A percentile compares a stretch with the other conserved stretches of the same genome.
Evolutionary conservation across 2,113 vertebrate species (phyloP).

Genomic region (Charadrius vociferus): DNA sequence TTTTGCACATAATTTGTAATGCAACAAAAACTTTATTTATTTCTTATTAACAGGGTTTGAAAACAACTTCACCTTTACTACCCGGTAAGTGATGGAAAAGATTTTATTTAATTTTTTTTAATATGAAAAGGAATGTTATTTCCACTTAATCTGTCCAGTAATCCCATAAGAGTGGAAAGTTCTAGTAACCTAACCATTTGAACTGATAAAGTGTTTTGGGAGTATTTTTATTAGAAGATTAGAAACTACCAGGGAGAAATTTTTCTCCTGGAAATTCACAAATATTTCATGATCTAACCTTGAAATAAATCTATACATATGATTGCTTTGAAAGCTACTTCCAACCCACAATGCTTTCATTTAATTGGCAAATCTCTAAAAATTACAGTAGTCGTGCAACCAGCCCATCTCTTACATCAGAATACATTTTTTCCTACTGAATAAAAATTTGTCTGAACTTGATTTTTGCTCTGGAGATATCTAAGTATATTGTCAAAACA

Average conservation of each 20-base stretch:
- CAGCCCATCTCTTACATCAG: background rate
- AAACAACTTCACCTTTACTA: slow-evolving; percentile 65
- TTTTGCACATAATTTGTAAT: background rate
- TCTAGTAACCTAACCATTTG: background rate
- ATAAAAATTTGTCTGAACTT: background rate
- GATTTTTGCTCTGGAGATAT: background rate
- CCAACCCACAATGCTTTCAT: background rate
- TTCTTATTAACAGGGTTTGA: slow-evolving; percentile 67
- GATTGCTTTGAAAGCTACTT: background rate
- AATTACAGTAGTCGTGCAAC: background rate
- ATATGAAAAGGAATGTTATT: background rate
- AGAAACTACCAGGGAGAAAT: background rate
- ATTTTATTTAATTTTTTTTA: background rate
- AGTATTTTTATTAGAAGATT: background rate
- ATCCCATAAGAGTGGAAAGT: background rate
- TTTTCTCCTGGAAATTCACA: background rate
- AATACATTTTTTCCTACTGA: background rate
- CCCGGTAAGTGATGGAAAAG: slow-evolving; percentile 69
- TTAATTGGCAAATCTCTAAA: background rate
- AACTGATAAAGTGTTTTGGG: background rate
- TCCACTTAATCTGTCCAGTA: background rate
- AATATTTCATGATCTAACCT: background rate
- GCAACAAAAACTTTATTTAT: background rate
- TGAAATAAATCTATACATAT: background rate
- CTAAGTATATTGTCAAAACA: background rate